Conservation (phyloP, 2,113 vertebrate species). For the Prinia subflava region DNA sequence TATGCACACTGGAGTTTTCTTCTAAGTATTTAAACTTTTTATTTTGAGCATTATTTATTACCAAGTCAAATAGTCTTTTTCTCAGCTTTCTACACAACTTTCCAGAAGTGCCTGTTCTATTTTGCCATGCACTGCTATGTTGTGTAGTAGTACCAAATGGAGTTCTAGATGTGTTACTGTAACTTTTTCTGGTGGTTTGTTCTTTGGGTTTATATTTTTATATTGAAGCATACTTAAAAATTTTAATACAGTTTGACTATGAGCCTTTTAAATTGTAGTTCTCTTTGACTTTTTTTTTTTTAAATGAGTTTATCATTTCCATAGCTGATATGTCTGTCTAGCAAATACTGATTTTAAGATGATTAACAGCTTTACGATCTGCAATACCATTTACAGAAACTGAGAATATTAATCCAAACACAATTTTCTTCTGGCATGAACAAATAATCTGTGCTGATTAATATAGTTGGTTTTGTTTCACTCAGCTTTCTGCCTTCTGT, state of each 20-base stretch:
- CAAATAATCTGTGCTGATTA: not conserved
- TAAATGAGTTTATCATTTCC: not conserved
- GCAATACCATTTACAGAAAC: not conserved
- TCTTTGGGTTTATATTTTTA: not conserved
- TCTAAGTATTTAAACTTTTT: not conserved
- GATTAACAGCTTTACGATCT: not conserved
- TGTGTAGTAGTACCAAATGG: not conserved
- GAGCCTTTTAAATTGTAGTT: not conserved
- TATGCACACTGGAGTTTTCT: not conserved
- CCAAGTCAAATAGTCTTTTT: not conserved
- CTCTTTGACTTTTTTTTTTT: not conserved
- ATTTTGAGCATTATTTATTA: not conserved
- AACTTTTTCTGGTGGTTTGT: not conserved
- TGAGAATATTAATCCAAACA: not conserved
- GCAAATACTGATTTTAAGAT: not conserved
- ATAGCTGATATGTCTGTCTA: not conserved
- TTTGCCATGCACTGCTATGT: not conserved
- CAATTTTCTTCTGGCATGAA: not conserved
- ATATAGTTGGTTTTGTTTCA: not conserved
- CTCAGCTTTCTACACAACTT: not conserved
- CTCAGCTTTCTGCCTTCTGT: not conserved
- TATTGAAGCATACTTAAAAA: not conserved
- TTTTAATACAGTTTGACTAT: not conserved
- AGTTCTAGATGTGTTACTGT: not conserved
- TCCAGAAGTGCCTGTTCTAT: not conserved